A percentile compares a stretch with the other conserved stretches of the same genome.
These are phyloP conservation scores for Teleiodes luculella DNA, from an alignment of 2,888 invertebrate species.

Conservation along the genomic window DNA sequence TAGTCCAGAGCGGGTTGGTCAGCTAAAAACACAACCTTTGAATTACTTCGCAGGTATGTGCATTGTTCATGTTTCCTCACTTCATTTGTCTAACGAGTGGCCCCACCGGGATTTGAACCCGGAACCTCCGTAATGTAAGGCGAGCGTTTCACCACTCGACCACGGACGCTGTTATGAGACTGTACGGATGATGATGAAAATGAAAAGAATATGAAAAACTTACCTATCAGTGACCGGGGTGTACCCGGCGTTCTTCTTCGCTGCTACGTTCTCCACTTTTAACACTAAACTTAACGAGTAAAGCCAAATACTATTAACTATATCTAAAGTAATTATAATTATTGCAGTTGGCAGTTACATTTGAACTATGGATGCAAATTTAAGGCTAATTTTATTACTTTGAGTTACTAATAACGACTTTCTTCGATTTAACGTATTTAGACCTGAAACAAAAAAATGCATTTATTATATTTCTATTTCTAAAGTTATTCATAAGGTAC, in stretches of 20 bases:
- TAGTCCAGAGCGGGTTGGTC: no score
- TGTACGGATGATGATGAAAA: neutral
- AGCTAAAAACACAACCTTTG: no score
- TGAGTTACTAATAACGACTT: neutral
- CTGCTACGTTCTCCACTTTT: slow-evolving; percentile 65
- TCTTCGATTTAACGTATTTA: slow-evolving; percentile 35
- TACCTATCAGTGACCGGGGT: slow-evolving; percentile 69
- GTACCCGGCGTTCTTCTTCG: slow-evolving; percentile 55
- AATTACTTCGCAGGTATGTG: no score
- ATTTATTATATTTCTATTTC: no score
- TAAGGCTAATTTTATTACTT: neutral
- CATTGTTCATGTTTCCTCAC: no score
- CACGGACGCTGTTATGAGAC: no score
- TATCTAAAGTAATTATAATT: slow-evolving; percentile 28
- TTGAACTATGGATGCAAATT: slow-evolving; percentile 15
- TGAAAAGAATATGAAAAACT: slow-evolving; percentile 23
- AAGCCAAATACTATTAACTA: slow-evolving; percentile 24
- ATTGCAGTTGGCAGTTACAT: slow-evolving; percentile 32
- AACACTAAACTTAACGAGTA: slow-evolving; percentile 33
- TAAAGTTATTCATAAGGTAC: no score
- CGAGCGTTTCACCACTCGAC: no score
- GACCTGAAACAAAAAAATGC: slow-evolving; percentile 57
- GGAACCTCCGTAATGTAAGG: no score
- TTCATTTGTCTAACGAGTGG: no score
- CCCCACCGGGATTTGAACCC: no score